A percentile compares a stretch with the other conserved stretches of the same genome.
phyloP scores from a whole-genome alignment of 2,113 vertebrate genomes.

The Hydrolagus affinis region DNA sequence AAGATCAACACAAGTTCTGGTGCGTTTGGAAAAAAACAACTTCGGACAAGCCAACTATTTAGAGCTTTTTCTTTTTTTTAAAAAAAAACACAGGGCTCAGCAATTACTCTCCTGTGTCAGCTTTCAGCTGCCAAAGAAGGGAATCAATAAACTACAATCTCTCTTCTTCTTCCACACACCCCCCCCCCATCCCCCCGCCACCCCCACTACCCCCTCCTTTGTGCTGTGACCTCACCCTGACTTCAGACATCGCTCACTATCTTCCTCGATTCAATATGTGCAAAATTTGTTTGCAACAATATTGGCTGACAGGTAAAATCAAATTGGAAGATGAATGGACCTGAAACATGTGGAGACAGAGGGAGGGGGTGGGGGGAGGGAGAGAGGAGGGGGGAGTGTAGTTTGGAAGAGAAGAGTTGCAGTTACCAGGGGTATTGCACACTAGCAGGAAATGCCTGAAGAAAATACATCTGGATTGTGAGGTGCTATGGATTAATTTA shows the following conservation, averaged over 20 bases:
- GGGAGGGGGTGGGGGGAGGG: too few species aligned
- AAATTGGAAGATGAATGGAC: slow-evolving; percentile 45
- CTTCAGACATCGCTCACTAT: slow-evolving; percentile 46
- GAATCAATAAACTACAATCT: slow-evolving; percentile 19
- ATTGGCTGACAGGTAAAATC: slow-evolving; percentile 48
- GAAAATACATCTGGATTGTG: slow-evolving; percentile 40
- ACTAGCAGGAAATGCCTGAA: slow-evolving; percentile 40
- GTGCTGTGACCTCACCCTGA: slow-evolving; percentile 49
- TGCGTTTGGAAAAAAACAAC: slow-evolving; percentile 57
- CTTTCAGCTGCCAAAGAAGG: slow-evolving; percentile 36
- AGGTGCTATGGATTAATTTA: slow-evolving; percentile 43
- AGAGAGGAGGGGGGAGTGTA: not conserved
- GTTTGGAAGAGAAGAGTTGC: not conserved
- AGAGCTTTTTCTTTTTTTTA: slow-evolving; percentile 45
- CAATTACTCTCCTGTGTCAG: slow-evolving; percentile 17
- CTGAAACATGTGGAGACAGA: slow-evolving; percentile 31
- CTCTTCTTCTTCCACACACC: slow-evolving; percentile 25
- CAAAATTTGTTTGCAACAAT: slow-evolving; percentile 35
- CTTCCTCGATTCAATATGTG: slow-evolving; percentile 38
- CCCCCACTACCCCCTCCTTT: slow-evolving; percentile 10
- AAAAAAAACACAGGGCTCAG: slow-evolving; percentile 7
- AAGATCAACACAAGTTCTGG: slow-evolving; percentile 74
- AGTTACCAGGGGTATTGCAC: slow-evolving; percentile 47
- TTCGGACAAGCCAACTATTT: slow-evolving; percentile 54
- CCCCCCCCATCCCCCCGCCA: too few species aligned